Evolutionary conservation across 2,888 invertebrate genomes (phyloP).

Genomic region (Dynastes tityus): DNA sequence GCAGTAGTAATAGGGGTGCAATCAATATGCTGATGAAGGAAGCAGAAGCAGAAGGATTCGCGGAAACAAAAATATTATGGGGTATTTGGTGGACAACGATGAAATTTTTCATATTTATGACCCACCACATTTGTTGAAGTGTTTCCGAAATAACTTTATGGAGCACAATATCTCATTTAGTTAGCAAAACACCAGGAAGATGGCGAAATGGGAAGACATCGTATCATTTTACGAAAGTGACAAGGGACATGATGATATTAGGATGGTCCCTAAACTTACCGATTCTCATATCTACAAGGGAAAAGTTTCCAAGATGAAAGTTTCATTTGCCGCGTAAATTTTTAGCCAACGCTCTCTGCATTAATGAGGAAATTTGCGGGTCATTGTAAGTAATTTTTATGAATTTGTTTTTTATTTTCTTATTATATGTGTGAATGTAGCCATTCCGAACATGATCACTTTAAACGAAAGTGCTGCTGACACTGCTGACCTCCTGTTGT

Average conservation of each 20-base stretch:
- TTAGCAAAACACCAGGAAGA: not conserved
- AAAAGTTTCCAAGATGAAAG: constrained; percentile 21
- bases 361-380: too few relatives aligned
- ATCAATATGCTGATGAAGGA: not conserved
- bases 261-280: not conserved
- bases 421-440: not conserved
- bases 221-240: not conserved
- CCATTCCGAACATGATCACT: not conserved
- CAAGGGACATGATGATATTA: not conserved
- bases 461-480: not conserved
- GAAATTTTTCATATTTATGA: constrained; percentile 14
- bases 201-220: constrained; percentile 7
- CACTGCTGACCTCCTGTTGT: constrained; percentile 3
- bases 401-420: not conserved
- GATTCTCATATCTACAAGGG: not conserved
- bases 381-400: constrained; percentile 10
- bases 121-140: constrained; percentile 20
- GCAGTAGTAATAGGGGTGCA: not conserved
- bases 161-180: not conserved
- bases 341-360: not conserved
- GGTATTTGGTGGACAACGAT: not conserved
- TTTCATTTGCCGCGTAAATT: not conserved
- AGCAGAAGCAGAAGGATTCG: too few relatives aligned
- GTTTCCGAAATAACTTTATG: constrained; percentile 8
- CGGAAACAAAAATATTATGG: too few relatives aligned